Evolutionary conservation across 2,113 vertebrate species (phyloP).

Genomic region (Xiphophorus couchianus): DNA sequence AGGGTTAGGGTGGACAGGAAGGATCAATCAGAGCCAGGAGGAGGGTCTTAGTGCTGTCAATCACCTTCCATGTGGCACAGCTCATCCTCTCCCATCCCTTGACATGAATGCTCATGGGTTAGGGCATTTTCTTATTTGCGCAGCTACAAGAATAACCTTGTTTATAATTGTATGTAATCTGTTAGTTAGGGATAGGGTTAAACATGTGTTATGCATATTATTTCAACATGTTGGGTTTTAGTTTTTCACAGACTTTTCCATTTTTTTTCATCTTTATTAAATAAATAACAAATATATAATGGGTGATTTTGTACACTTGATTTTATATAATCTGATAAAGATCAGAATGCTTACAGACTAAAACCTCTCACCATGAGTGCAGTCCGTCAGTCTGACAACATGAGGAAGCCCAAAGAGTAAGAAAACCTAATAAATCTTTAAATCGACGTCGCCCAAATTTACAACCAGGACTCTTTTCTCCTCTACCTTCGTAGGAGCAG

Average conservation of each 20-base stretch:
- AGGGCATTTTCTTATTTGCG: background rate
- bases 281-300: background rate
- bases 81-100: too few relatives aligned
- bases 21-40: too few relatives aligned
- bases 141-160: background rate
- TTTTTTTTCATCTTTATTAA: background rate
- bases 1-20: too few relatives aligned
- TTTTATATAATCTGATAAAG: background rate
- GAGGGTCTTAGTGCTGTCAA: too few relatives aligned
- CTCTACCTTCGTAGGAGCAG: slow-evolving; percentile 87
- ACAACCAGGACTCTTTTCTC: background rate
- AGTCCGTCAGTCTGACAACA: too few relatives aligned
- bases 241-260: background rate
- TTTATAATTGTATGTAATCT: background rate
- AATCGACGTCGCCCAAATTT: too few relatives aligned
- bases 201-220: background rate
- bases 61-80: too few relatives aligned
- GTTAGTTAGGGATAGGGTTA: too few relatives aligned
- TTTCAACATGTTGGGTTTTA: background rate
- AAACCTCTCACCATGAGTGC: background rate
- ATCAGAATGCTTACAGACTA: background rate
- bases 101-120: too few relatives aligned
- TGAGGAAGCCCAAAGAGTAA: too few relatives aligned
- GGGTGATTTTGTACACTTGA: too few relatives aligned
- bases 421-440: too few relatives aligned